A percentile compares a stretch with the other conserved stretches of the same genome.
Evolutionary conservation across 2,888 invertebrate species (phyloP).

Genomic region (Drosophila algonquin): DNA sequence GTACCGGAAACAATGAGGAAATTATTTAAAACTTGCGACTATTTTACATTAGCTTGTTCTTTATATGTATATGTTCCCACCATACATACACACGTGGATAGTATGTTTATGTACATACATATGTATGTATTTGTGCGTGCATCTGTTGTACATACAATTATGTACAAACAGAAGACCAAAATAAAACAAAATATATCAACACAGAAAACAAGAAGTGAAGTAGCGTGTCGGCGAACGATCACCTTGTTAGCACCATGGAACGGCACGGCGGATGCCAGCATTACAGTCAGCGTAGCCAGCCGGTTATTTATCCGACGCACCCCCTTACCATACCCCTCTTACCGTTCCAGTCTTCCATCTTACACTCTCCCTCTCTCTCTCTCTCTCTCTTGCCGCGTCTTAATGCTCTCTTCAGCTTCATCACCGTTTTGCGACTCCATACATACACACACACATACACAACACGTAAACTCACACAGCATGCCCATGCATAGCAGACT

Average conservation of each 20-base stretch:
- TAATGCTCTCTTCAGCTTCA: slow-evolving; percentile 13
- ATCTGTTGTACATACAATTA: not conserved
- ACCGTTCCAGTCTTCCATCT: not conserved
- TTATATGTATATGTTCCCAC: slow-evolving; percentile 20
- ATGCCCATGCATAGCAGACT: slow-evolving; percentile 40
- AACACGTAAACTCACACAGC: not conserved
- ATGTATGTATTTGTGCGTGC: not conserved
- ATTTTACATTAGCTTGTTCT: slow-evolving; percentile 31
- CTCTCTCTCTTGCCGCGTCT: not conserved
- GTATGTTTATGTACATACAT: not conserved
- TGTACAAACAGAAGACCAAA: slow-evolving; percentile 37
- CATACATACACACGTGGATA: slow-evolving; percentile 14
- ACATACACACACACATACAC: too few relatives aligned
- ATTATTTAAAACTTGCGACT: not conserved
- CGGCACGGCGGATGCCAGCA: slow-evolving; percentile 48
- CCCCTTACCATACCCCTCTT: not conserved
- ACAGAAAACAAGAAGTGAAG: slow-evolving; percentile 62
- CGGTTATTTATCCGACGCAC: slow-evolving; percentile 64
- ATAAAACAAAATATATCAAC: slow-evolving; percentile 61
- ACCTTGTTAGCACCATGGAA: slow-evolving; percentile 72
- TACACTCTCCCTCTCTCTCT: slow-evolving; percentile 5
- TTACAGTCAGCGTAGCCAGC: slow-evolving; percentile 66
- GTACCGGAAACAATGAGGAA: not conserved
- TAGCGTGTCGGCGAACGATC: slow-evolving; percentile 75
- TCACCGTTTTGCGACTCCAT: slow-evolving; percentile 22